Conservation (phyloP, 2,113 vertebrate genomes). For the Tragelaphus buxtoni region DNA sequence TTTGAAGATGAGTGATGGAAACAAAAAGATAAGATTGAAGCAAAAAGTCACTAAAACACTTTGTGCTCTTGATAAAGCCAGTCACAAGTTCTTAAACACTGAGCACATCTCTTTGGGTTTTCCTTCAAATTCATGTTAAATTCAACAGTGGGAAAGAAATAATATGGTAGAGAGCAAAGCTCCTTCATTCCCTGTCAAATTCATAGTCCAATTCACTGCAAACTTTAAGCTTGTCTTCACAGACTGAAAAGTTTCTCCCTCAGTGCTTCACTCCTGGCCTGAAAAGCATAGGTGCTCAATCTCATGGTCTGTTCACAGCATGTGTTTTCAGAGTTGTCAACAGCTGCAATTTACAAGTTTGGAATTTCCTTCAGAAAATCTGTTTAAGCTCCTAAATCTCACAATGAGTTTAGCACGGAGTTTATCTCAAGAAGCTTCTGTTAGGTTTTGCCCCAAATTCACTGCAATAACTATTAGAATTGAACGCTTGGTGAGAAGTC, state of each 20-base stretch:
- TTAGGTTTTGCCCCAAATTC: background rate
- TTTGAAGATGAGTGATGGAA: background rate
- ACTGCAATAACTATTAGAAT: background rate
- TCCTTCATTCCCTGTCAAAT: background rate
- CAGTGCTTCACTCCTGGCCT: slow-evolving; percentile 27
- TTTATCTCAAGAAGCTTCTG: background rate
- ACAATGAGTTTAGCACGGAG: background rate
- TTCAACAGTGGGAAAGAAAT: slow-evolving; percentile 33
- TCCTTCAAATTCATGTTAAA: slow-evolving; percentile 16
- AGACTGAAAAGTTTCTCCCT: background rate
- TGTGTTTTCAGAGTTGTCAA: background rate
- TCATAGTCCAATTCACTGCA: background rate
- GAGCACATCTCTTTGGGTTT: background rate
- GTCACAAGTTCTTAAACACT: background rate
- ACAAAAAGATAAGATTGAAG: background rate
- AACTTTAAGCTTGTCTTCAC: background rate
- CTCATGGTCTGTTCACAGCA: background rate
- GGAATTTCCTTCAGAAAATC: background rate
- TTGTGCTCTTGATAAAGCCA: background rate
- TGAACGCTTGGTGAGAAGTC: background rate
- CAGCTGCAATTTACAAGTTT: background rate
- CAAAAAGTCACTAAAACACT: background rate
- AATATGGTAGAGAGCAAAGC: background rate
- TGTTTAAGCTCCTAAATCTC: background rate
- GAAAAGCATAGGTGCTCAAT: background rate